Evolutionary conservation across 2,797 vertebrate species (phyloP).

Genomic region (Valencia hispanica): DNA sequence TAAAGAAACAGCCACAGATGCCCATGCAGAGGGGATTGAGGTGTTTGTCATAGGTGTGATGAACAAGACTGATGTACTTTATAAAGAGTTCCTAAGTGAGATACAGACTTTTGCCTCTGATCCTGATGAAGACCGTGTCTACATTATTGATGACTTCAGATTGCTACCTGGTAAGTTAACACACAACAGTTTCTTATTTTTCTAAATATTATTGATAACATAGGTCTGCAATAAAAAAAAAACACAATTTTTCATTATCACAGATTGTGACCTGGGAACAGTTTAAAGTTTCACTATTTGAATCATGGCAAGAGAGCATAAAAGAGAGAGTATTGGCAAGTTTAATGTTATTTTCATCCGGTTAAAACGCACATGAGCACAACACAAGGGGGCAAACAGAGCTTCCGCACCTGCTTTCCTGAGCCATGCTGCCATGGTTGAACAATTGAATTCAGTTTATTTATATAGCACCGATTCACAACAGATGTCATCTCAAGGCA

Average conservation of each 20-base stretch:
- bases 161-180: constrained; percentile 63
- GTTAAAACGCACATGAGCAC: no score
- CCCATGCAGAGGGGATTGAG: constrained; percentile 75
- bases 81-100: constrained; percentile 79
- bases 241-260: background rate
- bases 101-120: constrained; percentile 87
- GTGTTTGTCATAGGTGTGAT: constrained; percentile 85
- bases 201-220: background rate
- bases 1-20: constrained; percentile 68
- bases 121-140: constrained; percentile 82
- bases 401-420: no score
- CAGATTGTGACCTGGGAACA: background rate
- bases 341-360: no score
- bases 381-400: no score
- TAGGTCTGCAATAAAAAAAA: background rate
- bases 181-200: background rate
- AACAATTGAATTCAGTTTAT: no score
- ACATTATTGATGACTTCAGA: constrained; percentile 84
- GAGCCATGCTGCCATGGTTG: no score
- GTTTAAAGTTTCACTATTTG: background rate
- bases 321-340: no score
- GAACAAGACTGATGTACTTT: constrained; percentile 79
- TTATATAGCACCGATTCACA: no score
- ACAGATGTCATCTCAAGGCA: no score
- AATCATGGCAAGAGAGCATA: no score